Conservation (phyloP, 2,113 vertebrate species). For the Actinemys pallida region DNA sequence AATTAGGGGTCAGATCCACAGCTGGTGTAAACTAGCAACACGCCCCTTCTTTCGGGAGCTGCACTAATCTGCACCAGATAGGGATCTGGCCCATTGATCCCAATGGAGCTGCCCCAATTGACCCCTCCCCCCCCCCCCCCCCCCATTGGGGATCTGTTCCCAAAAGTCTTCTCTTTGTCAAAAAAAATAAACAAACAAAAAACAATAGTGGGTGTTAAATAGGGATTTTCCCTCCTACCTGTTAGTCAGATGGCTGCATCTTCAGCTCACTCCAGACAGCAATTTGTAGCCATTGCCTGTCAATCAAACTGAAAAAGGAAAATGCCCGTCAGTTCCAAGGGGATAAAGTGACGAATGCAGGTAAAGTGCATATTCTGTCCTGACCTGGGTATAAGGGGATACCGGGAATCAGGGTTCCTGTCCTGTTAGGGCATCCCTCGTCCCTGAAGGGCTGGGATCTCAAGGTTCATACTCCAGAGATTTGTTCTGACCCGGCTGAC, state of each 20-base stretch:
- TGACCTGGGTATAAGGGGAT: fast-evolving
- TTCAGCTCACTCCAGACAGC: constrained; percentile 1
- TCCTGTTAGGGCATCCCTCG: fast-evolving
- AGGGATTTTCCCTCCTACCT: neutral
- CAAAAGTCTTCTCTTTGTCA: neutral
- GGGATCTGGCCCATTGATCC: neutral
- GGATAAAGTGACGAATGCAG: neutral
- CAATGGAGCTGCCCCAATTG: neutral
- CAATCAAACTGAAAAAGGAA: constrained; percentile 14
- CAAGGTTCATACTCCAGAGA: neutral
- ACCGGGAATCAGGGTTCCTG: fast-evolving
- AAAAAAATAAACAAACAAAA: neutral
- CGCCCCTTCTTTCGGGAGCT: neutral
- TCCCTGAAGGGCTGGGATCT: neutral
- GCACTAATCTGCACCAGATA: neutral
- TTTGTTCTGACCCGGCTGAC: neutral
- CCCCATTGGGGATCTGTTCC: neutral
- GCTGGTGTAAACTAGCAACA: neutral
- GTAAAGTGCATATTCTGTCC: fast-evolving
- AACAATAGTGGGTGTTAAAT: neutral
- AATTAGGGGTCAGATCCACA: neutral
- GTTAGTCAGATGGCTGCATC: constrained; percentile 35
- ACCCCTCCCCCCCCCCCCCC: too few relatives aligned
- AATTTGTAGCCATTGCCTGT: constrained; percentile 24
- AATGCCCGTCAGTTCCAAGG: neutral